phyloP scores from a whole-genome alignment of 37 sponge, comb jelly and placozoan species.

The Hexactinellida sp. region DNA sequence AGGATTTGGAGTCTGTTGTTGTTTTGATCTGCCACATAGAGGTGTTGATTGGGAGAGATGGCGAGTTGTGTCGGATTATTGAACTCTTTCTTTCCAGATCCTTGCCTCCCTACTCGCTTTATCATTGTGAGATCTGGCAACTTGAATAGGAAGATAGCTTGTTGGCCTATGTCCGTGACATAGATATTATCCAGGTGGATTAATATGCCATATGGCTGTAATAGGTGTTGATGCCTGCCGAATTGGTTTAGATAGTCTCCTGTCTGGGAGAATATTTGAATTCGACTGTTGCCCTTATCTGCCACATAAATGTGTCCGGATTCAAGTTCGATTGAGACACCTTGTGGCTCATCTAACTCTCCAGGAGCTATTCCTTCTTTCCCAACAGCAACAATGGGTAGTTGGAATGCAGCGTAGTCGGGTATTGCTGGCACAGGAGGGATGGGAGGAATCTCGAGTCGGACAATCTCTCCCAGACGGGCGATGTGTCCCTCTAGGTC shows the following conservation, averaged over 20 bases:
- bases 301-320: neutral
- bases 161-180: neutral
- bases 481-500: neutral
- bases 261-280: neutral
- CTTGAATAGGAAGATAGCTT: neutral
- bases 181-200: neutral
- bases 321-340: neutral
- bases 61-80: neutral
- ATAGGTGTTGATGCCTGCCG: neutral
- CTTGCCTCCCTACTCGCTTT: neutral
- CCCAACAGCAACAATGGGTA: neutral
- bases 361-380: neutral
- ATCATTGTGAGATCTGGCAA: neutral
- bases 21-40: neutral
- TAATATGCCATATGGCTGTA: neutral
- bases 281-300: neutral
- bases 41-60: conserved; percentile 12
- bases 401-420: neutral
- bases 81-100: neutral
- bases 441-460: conserved; percentile 7
- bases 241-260: neutral
- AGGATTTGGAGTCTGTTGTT: conserved; percentile 9
- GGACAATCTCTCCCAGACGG: neutral
- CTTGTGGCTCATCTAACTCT: neutral
- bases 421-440: neutral